Percentiles rank a stretch among this genome's conserved stretches.
These are phyloP conservation scores for Actenoides lindsayi DNA, from an alignment of 2,113 vertebrate genomes.

Conservation along the genomic window DNA sequence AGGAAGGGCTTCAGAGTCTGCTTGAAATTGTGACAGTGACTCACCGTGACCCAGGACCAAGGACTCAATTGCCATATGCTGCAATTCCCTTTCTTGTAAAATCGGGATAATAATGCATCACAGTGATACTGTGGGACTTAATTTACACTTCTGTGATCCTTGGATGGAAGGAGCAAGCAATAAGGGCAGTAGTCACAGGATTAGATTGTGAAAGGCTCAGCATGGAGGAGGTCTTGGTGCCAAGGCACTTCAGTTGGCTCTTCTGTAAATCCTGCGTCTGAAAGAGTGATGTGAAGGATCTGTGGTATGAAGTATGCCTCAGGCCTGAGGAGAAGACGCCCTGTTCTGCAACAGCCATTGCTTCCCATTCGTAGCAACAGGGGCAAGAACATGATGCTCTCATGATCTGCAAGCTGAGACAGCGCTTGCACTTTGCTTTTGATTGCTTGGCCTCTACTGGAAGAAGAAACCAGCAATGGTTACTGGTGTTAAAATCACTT, in stretches of 20 bases:
- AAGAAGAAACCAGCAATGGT: not conserved
- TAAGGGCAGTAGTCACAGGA: constrained; percentile 5
- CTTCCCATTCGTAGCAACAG: not conserved
- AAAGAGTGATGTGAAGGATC: constrained; percentile 1
- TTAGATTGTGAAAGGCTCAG: not conserved
- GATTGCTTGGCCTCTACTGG: not conserved
- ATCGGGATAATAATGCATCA: not conserved
- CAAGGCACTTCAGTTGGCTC: not conserved
- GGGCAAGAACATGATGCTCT: not conserved
- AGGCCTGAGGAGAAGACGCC: not conserved
- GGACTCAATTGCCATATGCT: not conserved
- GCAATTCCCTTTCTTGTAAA: not conserved
- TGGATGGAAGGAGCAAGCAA: not conserved
- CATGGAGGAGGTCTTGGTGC: not conserved
- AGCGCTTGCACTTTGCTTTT: not conserved
- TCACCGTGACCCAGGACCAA: not conserved
- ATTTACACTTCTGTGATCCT: not conserved
- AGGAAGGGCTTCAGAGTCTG: not conserved
- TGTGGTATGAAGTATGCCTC: not conserved
- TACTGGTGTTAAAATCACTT: not conserved
- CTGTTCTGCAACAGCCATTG: constrained; percentile 28
- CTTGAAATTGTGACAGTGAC: not conserved
- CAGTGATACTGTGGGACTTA: not conserved
- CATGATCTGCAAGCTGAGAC: not conserved
- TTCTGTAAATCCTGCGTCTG: not conserved